Evolutionary conservation across 1,140 invertebrate genomes (phyloP).

Genomic region (Archivesica marissinica): DNA sequence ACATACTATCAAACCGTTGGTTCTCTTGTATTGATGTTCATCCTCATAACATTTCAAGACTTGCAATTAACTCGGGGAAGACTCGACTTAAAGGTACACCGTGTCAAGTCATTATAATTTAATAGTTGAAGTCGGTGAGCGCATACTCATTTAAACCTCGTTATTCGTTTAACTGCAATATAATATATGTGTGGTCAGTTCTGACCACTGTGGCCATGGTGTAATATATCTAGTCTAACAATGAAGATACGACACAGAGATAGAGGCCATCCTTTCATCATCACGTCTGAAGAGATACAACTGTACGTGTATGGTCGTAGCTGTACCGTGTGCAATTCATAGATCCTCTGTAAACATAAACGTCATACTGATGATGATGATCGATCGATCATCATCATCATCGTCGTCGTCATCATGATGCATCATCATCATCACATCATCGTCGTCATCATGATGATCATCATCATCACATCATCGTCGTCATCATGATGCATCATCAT

Average conservation of each 20-base stretch:
- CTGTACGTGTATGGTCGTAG: slow-evolving; percentile 6
- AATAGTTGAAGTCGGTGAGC: background rate
- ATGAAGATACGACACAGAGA: slow-evolving; percentile 24
- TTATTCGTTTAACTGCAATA: slow-evolving; percentile 48
- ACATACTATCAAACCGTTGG: no score
- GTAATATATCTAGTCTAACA: slow-evolving; percentile 52
- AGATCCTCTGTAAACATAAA: background rate
- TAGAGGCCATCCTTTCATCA: background rate
- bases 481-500: no score
- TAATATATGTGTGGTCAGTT: slow-evolving; percentile 43
- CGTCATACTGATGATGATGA: background rate
- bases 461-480: no score
- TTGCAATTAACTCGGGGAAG: background rate
- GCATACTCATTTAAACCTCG: slow-evolving; percentile 45
- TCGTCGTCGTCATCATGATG: background rate
- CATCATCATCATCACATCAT: no score
- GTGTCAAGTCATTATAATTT: background rate
- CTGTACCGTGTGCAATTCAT: background rate
- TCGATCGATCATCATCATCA: background rate
- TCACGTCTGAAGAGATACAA: slow-evolving; percentile 19
- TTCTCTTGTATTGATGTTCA: background rate
- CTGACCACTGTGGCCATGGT: slow-evolving; percentile 16
- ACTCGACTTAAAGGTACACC: background rate
- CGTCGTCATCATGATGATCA: no score
- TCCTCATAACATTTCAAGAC: background rate